Conservation (phyloP, 2,797 vertebrate genomes). For the Sebastes hubbsi region DNA sequence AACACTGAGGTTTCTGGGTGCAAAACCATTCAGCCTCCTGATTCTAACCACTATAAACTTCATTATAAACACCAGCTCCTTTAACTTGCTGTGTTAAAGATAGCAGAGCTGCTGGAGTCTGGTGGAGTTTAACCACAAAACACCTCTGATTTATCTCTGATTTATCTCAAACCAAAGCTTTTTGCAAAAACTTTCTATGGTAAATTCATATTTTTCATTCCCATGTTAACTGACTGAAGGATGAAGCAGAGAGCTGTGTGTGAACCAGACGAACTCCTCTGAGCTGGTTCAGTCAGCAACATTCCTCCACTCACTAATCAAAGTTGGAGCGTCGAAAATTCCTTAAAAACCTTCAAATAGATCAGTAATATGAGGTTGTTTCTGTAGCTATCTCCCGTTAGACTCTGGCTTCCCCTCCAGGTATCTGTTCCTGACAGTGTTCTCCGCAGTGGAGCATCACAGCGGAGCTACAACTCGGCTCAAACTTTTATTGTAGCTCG, state of each 20-base stretch:
- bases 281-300: conserved; percentile 48
- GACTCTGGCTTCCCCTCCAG: fast-evolving
- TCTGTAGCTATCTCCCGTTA: fast-evolving
- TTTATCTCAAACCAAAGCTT: too few species aligned
- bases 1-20: conserved; percentile 45
- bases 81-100: conserved; percentile 31
- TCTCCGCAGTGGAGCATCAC: background rate
- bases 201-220: background rate
- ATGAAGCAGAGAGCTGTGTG: background rate
- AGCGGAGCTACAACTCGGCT: conserved; percentile 10
- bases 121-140: conserved; percentile 11
- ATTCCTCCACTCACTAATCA: conserved; percentile 76
- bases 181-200: background rate
- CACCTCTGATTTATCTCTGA: background rate
- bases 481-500: conserved; percentile 63
- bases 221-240: too few species aligned
- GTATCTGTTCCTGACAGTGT: too few species aligned
- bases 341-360: conserved; percentile 3
- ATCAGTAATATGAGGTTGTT: background rate
- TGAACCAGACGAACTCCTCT: background rate
- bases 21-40: conserved; percentile 42
- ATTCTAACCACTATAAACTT: background rate
- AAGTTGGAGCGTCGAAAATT: conserved; percentile 55
- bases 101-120: conserved; percentile 13
- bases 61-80: conserved; percentile 11